Percentiles rank a stretch among this genome's conserved stretches.
These are phyloP conservation scores for Perca fluviatilis DNA, from an alignment of 2,113 vertebrate species.

Conservation along the genomic window DNA sequence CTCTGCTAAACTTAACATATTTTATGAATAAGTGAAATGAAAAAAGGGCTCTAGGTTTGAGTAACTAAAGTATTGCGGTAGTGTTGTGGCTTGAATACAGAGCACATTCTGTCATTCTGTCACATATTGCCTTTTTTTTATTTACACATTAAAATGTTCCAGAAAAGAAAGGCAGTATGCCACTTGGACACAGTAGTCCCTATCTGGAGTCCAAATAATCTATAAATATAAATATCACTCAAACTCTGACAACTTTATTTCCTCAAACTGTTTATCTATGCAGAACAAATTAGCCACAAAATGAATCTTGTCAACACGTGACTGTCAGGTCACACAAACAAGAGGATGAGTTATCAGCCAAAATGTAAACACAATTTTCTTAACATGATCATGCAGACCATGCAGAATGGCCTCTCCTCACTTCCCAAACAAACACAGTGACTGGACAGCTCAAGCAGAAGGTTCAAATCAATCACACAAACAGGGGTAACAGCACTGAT, in stretches of 20 bases:
- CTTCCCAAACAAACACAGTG: constrained; percentile 44
- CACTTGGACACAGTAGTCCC: background rate
- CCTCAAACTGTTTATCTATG: constrained; percentile 37
- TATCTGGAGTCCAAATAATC: background rate
- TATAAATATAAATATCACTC: background rate
- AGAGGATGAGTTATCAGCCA: constrained; percentile 16
- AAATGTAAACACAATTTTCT: constrained; percentile 33
- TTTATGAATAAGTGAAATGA: background rate
- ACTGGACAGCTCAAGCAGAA: background rate
- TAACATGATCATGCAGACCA: constrained; percentile 2
- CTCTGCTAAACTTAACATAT: background rate
- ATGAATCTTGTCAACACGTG: background rate
- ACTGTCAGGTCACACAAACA: constrained; percentile 43
- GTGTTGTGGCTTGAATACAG: background rate
- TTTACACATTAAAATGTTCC: background rate
- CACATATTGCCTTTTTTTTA: constrained; percentile 8
- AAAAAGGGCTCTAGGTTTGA: background rate
- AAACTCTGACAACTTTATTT: constrained; percentile 26
- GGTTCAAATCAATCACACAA: constrained; percentile 1
- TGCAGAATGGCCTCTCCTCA: constrained; percentile 25
- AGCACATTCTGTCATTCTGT: background rate
- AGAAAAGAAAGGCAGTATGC: constrained; percentile 13
- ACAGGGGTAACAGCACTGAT: constrained; percentile 17
- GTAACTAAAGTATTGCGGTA: background rate
- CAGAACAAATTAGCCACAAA: constrained; percentile 17